Conservation (phyloP, 2,113 vertebrate species). For the Gavia stellata region DNA sequence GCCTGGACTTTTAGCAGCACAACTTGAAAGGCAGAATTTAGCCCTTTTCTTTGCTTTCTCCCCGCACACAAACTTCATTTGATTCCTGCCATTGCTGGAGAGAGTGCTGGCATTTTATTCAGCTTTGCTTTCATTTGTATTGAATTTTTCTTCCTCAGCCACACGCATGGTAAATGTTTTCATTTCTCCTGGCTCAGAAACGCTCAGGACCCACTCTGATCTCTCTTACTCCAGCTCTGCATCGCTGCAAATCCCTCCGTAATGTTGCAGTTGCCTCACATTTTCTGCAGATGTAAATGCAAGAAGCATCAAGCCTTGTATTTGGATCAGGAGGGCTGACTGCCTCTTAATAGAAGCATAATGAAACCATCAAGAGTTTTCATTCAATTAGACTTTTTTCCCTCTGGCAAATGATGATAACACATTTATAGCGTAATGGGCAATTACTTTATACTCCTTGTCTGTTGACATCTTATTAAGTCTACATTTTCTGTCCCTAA, state of each 20-base stretch:
- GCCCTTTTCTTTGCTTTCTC: background rate
- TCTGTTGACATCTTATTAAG: constrained; percentile 63
- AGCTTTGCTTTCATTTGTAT: background rate
- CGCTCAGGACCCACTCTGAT: background rate
- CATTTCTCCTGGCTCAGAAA: background rate
- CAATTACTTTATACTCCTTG: constrained; percentile 61
- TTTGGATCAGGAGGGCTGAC: background rate
- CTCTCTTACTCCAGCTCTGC: background rate
- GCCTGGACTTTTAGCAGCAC: background rate
- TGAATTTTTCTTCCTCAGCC: background rate
- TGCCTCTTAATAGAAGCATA: constrained; percentile 55
- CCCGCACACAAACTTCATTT: background rate
- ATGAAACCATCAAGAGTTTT: constrained; percentile 69
- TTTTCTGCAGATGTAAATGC: background rate
- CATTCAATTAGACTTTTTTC: constrained; percentile 63
- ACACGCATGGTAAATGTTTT: background rate
- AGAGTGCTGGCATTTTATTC: background rate
- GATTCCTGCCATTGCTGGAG: background rate
- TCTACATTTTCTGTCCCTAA: constrained; percentile 49
- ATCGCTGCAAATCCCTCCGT: background rate
- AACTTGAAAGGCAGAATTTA: background rate
- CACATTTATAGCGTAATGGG: constrained; percentile 52
- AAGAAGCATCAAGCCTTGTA: background rate
- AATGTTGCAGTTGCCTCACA: background rate
- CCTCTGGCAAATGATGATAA: constrained; percentile 49